phyloP scores from a whole-genome alignment of 2,113 vertebrate species.

The Castor canadensis region DNA sequence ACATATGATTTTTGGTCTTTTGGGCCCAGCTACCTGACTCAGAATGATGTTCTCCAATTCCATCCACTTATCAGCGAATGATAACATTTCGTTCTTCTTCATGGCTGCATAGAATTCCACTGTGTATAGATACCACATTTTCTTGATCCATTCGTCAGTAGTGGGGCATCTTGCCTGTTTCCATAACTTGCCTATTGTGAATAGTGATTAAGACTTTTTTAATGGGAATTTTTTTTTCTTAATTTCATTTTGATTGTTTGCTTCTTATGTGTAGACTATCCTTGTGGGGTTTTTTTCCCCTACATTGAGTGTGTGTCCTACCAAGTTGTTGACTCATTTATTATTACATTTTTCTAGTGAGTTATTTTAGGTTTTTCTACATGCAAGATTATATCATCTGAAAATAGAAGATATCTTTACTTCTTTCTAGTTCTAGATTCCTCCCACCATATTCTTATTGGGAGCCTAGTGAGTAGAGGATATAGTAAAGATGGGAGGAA shows the following conservation, averaged over 20 bases:
- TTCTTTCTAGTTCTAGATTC: background rate
- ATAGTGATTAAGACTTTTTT: too few relatives aligned
- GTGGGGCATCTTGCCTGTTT: too few relatives aligned
- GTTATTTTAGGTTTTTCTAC: conserved; percentile 18
- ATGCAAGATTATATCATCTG: background rate
- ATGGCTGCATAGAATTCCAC: too few relatives aligned
- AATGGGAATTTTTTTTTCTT: background rate
- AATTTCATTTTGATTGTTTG: conserved; percentile 16
- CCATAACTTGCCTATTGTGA: too few relatives aligned
- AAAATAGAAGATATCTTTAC: background rate
- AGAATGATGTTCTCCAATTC: too few relatives aligned
- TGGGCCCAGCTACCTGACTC: too few relatives aligned
- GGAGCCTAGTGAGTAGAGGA: background rate
- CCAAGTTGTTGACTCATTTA: background rate
- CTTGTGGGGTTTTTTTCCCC: background rate
- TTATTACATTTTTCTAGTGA: background rate
- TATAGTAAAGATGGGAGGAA: background rate
- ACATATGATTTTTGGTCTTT: too few relatives aligned
- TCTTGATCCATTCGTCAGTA: too few relatives aligned
- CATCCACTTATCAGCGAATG: too few relatives aligned
- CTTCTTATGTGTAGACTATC: background rate
- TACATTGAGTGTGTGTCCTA: background rate
- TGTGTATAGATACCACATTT: too few relatives aligned
- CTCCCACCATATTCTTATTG: background rate
- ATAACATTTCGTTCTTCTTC: too few relatives aligned